Conservation (phyloP, 2,797 vertebrate genomes). For the Hapalemur alaotrensis region DNA sequence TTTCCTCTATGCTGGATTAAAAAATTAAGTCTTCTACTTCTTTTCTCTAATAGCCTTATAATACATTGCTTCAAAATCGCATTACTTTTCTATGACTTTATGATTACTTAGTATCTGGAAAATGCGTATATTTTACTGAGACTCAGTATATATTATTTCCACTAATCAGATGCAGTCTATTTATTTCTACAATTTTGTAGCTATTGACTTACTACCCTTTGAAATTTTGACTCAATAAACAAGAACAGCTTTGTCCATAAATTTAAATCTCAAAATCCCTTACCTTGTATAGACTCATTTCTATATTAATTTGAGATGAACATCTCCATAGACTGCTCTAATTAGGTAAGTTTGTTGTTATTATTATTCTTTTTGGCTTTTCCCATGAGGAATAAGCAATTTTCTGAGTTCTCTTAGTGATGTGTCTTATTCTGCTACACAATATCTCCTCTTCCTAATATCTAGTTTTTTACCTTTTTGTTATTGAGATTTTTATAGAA, state of each 20-base stretch:
- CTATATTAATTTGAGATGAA: conserved; percentile 11
- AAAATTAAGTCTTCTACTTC: neutral
- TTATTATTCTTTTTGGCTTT: conserved; percentile 3
- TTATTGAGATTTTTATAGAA: conserved; percentile 9
- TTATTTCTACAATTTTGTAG: neutral
- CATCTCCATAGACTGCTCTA: neutral
- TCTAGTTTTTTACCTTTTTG: neutral
- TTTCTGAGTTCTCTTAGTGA: neutral
- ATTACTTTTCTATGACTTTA: neutral
- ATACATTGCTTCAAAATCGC: neutral
- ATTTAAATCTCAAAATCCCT: conserved; percentile 21
- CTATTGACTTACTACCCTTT: neutral
- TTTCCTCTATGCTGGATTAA: neutral
- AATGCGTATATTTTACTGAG: neutral
- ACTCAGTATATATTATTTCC: neutral
- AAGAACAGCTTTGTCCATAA: conserved; percentile 27
- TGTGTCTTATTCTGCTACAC: neutral
- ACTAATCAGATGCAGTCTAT: neutral
- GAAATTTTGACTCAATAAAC: conserved; percentile 29
- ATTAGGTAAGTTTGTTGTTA: conserved; percentile 10
- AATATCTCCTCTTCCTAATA: neutral
- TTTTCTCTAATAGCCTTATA: neutral
- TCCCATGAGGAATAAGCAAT: neutral
- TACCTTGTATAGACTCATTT: neutral
- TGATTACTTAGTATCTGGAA: neutral